Evolutionary conservation across 2,113 vertebrate species (phyloP).

Genomic region (Cyanoderma ruficeps): DNA sequence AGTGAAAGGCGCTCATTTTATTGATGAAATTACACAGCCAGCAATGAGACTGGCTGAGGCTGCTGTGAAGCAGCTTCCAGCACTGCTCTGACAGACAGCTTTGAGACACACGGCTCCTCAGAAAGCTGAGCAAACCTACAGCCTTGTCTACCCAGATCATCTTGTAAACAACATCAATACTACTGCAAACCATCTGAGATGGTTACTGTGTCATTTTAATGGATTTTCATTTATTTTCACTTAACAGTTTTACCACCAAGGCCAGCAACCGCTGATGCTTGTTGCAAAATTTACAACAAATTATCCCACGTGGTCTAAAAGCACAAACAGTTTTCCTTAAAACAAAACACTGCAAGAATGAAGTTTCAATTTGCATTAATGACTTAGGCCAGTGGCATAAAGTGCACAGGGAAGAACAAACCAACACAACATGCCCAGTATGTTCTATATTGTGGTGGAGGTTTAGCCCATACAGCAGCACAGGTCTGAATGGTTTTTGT

Average conservation of each 20-base stretch:
- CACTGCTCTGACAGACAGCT: not conserved
- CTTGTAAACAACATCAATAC: not conserved
- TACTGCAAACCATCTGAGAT: not conserved
- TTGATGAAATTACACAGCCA: not conserved
- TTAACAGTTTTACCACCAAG: not conserved
- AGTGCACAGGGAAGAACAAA: not conserved
- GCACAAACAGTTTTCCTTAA: not conserved
- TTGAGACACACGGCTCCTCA: not conserved
- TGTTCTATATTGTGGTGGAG: not conserved
- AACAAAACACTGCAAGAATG: not conserved
- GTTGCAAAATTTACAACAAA: not conserved
- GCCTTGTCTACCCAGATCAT: not conserved
- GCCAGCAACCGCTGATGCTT: not conserved
- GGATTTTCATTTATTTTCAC: not conserved
- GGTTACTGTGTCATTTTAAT: accelerated
- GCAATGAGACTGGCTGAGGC: not conserved
- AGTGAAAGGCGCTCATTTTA: not conserved
- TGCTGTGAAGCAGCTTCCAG: not conserved
- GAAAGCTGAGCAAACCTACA: not conserved
- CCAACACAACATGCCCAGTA: not conserved
- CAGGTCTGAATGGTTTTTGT: not conserved
- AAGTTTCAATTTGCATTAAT: not conserved
- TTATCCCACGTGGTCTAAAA: not conserved
- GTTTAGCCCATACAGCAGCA: not conserved
- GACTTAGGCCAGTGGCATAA: not conserved